phyloP scores from a whole-genome alignment of 1,140 invertebrate species.

The Bactericera cockerelli region DNA sequence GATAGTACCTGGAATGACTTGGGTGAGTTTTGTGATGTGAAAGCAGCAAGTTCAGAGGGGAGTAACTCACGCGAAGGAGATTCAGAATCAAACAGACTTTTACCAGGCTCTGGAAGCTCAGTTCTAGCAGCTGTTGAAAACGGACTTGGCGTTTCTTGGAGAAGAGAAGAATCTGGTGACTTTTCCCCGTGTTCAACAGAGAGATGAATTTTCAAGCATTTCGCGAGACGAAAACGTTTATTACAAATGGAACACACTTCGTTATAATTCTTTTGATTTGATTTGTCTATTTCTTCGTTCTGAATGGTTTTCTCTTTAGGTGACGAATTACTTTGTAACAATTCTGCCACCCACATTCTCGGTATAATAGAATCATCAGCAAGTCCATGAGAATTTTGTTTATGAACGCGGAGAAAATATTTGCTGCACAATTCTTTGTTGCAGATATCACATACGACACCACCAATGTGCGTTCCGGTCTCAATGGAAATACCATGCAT shows the following conservation, averaged over 20 bases:
- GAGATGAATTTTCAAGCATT: conserved; percentile 79
- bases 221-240: conserved; percentile 70
- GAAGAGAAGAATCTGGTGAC: conserved; percentile 21
- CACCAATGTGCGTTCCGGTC: conserved; percentile 75
- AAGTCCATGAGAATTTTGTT: conserved; percentile 94
- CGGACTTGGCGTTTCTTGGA: neutral
- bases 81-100: no score
- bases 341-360: conserved; percentile 17
- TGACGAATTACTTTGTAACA: conserved; percentile 13
- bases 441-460: conserved; percentile 90
- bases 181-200: conserved; percentile 67
- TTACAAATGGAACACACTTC: conserved; percentile 76
- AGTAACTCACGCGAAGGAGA: no score
- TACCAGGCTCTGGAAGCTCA: no score
- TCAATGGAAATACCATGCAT: conserved; percentile 97
- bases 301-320: neutral
- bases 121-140: no score
- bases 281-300: neutral
- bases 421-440: conserved; percentile 96
- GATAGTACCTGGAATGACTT: neutral
- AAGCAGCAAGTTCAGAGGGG: no score
- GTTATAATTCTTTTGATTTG: conserved; percentile 49
- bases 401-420: conserved; percentile 92
- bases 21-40: neutral
- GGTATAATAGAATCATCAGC: conserved; percentile 40